phyloP scores from a whole-genome alignment of 2,888 invertebrate genomes.

The Campoplex nolae region DNA sequence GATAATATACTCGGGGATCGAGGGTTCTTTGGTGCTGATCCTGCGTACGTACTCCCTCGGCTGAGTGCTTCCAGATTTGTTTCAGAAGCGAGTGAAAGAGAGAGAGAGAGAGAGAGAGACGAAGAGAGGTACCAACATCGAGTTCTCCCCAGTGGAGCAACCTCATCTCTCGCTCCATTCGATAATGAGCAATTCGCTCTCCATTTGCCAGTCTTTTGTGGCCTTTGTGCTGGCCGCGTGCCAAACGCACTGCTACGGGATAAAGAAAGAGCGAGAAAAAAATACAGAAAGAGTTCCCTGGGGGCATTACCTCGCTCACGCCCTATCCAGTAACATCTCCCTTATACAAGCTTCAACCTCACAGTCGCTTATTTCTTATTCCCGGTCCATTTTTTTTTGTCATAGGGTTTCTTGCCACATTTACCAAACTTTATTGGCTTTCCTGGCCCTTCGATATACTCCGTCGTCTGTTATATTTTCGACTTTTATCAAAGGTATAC shows the following conservation, averaged over 20 bases:
- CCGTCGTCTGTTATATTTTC: slow-evolving; percentile 24
- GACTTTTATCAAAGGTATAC: slow-evolving; percentile 7
- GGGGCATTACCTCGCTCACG: slow-evolving; percentile 65
- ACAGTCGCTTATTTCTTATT: slow-evolving; percentile 58
- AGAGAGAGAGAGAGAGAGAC: slow-evolving; percentile 2
- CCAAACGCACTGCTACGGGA: slow-evolving; percentile 62
- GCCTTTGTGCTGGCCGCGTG: slow-evolving; percentile 76
- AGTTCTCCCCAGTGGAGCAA: slow-evolving; percentile 69
- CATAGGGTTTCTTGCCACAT: slow-evolving; percentile 22
- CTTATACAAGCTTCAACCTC: slow-evolving; percentile 24
- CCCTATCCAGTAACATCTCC: slow-evolving; percentile 42
- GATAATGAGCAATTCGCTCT: slow-evolving; percentile 81
- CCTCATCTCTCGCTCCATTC: slow-evolving; percentile 73
- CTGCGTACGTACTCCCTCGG: slow-evolving; percentile 50
- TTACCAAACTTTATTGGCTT: slow-evolving; percentile 61
- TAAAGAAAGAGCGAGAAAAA: slow-evolving; percentile 27
- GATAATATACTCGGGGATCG: slow-evolving; percentile 48
- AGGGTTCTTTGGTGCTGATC: slow-evolving; percentile 63
- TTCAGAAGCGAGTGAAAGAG: slow-evolving; percentile 17
- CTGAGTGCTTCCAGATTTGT: slow-evolving; percentile 58
- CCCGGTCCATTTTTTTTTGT: slow-evolving; percentile 40
- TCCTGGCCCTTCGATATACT: slow-evolving; percentile 12
- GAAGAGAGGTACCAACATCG: slow-evolving; percentile 25
- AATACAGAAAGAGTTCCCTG: slow-evolving; percentile 53
- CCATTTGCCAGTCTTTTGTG: slow-evolving; percentile 81